These are phyloP conservation scores for Megaceryle maxima DNA, from an alignment of 2,113 vertebrate genomes.

Conservation along the genomic window DNA sequence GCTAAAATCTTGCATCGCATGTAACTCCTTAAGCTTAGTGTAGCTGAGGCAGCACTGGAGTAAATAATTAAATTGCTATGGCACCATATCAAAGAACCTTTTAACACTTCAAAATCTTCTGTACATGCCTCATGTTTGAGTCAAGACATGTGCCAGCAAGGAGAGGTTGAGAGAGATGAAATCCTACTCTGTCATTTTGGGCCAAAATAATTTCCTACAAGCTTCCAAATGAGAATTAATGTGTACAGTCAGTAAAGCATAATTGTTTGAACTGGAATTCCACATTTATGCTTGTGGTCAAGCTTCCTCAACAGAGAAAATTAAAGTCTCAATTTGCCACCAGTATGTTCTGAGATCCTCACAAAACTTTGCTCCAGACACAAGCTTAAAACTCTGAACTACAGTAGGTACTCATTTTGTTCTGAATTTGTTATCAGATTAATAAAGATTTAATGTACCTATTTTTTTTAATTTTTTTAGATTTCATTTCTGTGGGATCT, in stretches of 20 bases:
- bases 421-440: not conserved
- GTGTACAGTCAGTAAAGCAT: not conserved
- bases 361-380: not conserved
- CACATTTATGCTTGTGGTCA: not conserved
- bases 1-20: not conserved
- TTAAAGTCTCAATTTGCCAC: not conserved
- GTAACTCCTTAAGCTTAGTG: slow-evolving; percentile 9
- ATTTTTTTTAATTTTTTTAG: not conserved
- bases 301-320: not conserved
- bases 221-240: not conserved
- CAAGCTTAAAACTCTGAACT: not conserved
- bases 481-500: not conserved
- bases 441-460: not conserved
- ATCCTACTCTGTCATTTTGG: not conserved
- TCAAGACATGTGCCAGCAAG: not conserved
- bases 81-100: not conserved
- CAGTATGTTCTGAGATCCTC: fast-evolving
- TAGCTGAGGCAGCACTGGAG: not conserved
- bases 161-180: not conserved
- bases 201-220: not conserved
- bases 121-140: not conserved
- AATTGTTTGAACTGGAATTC: not conserved
- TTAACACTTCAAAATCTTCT: not conserved
- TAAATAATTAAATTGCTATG: slow-evolving; percentile 26
- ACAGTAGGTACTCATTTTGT: not conserved